Conservation (phyloP, 2,113 vertebrate genomes). For the Pelusios castaneus region DNA sequence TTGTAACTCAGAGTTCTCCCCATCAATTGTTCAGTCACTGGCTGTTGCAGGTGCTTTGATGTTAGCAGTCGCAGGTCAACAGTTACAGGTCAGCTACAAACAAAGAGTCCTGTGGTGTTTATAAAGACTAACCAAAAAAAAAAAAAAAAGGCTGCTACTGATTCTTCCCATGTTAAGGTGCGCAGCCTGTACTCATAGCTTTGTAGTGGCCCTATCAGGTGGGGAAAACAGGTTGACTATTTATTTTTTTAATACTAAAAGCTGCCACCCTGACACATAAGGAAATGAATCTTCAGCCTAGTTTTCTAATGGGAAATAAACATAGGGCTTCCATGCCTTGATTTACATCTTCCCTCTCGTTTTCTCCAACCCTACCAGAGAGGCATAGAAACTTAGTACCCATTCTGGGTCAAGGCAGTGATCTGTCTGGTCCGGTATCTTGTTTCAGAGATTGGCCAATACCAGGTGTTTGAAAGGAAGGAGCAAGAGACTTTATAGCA, state of each 20-base stretch:
- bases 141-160: too few species aligned
- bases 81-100: too few species aligned
- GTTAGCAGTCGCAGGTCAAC: too few species aligned
- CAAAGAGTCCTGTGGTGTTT: too few species aligned
- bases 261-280: not conserved
- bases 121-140: too few species aligned
- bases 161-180: not conserved
- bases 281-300: not conserved
- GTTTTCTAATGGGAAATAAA: not conserved
- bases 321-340: not conserved
- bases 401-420: not conserved
- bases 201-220: not conserved
- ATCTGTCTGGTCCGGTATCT: not conserved
- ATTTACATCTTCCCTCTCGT: not conserved
- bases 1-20: too few species aligned
- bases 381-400: not conserved
- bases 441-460: rapidly evolving
- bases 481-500: not conserved
- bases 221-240: not conserved
- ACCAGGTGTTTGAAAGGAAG: not conserved
- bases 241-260: not conserved
- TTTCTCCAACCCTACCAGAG: not conserved
- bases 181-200: not conserved
- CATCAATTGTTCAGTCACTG: too few species aligned
- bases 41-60: too few species aligned